Evolutionary conservation across 2,113 vertebrate species (phyloP).

Genomic region (Psophia crepitans): DNA sequence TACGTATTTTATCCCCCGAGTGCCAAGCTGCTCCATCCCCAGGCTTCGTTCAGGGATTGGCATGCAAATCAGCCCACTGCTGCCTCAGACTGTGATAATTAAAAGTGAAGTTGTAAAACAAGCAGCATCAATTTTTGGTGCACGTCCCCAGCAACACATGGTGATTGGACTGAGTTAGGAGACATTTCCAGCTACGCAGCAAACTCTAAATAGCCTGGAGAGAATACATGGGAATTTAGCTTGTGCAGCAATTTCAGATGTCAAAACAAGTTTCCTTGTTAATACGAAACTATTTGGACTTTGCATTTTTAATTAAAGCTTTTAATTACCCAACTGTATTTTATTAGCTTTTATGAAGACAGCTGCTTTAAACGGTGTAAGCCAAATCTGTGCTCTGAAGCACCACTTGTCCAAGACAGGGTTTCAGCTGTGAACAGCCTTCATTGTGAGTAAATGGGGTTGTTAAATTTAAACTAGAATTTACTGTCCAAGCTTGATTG

Average conservation of each 20-base stretch:
- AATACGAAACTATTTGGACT: conserved; percentile 66
- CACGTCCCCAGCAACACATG: conserved; percentile 44
- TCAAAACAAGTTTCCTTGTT: conserved; percentile 71
- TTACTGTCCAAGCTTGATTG: conserved; percentile 39
- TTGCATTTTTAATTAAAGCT: conserved; percentile 73
- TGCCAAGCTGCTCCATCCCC: conserved; percentile 28
- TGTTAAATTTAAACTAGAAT: conserved; percentile 52
- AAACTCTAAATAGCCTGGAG: conserved; percentile 65
- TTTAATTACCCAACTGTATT: conserved; percentile 68
- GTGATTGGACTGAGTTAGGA: conserved; percentile 42
- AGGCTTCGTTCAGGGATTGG: conserved; percentile 16
- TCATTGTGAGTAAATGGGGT: conserved; percentile 20
- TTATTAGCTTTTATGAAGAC: conserved; percentile 72
- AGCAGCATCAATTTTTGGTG: conserved; percentile 50
- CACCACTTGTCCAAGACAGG: conserved; percentile 13
- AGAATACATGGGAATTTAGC: conserved; percentile 54
- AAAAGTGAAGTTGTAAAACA: conserved; percentile 64
- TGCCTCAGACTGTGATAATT: conserved; percentile 54
- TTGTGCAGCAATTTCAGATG: conserved; percentile 69
- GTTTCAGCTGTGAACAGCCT: conserved; percentile 39
- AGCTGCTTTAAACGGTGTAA: conserved; percentile 47
- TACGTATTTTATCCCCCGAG: neutral
- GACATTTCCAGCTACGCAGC: conserved; percentile 34
- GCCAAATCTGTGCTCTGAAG: conserved; percentile 49
- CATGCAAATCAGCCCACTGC: conserved; percentile 50